Evolutionary conservation across 2,797 vertebrate genomes (phyloP).

Genomic region (Chanos chanos): DNA sequence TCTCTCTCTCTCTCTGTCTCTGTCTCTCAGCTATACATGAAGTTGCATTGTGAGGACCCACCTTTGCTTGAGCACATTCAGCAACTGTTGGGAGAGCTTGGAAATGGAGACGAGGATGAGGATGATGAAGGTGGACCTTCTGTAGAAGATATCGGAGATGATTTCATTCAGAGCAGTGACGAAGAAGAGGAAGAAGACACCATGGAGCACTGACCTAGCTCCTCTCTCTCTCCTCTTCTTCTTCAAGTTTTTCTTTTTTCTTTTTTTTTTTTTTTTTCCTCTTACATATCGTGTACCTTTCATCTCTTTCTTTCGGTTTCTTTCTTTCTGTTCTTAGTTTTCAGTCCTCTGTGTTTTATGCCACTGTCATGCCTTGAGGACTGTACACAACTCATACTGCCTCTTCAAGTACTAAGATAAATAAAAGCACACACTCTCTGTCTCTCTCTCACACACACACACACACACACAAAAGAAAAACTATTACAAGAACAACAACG

Average conservation of each 20-base stretch:
- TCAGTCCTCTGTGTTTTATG: no score
- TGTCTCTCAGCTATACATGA: slow-evolving; percentile 68
- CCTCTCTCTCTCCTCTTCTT: background rate
- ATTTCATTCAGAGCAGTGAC: slow-evolving; percentile 68
- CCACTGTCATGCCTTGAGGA: no score
- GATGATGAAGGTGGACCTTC: slow-evolving; percentile 52
- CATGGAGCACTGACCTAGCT: slow-evolving; percentile 68
- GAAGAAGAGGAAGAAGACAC: slow-evolving; percentile 49
- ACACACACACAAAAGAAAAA: no score
- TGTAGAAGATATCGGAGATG: slow-evolving; percentile 67
- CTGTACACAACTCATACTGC: no score
- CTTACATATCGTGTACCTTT: slow-evolving; percentile 39
- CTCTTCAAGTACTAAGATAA: no score
- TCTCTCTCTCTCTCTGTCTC: no score
- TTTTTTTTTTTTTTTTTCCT: background rate
- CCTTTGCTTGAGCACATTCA: slow-evolving; percentile 70
- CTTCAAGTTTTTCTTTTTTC: background rate
- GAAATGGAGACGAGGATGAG: slow-evolving; percentile 55
- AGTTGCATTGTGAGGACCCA: slow-evolving; percentile 72
- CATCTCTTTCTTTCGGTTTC: no score
- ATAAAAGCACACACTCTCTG: slow-evolving; percentile 37
- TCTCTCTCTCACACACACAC: slow-evolving; percentile 15
- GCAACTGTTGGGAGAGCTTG: slow-evolving; percentile 72
- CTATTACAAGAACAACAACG: no score
- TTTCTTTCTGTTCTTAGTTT: no score